Percentiles rank a stretch among this genome's conserved stretches.
Conservation (phyloP, 2,888 invertebrate species). For the Hypena proboscidalis region DNA sequence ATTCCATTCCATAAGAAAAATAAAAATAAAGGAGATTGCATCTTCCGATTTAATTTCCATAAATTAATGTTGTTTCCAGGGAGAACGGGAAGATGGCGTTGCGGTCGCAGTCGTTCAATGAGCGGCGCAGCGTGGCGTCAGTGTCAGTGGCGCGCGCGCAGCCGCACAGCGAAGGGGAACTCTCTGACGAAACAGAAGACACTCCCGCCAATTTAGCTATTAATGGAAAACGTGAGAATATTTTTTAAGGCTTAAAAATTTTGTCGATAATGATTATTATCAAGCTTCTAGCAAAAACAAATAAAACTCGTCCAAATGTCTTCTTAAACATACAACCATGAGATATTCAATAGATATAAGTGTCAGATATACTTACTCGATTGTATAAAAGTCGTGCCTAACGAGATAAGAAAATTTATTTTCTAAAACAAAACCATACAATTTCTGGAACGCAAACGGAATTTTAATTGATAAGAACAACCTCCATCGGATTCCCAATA, state of each 20-base stretch:
- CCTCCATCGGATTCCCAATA: constrained; percentile 17
- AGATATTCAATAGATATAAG: no score
- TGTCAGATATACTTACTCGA: no score
- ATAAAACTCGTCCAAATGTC: no score
- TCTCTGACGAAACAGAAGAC: constrained; percentile 73
- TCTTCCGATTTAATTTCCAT: constrained; percentile 46
- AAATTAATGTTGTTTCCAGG: constrained; percentile 60
- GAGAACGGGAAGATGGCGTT: constrained; percentile 82
- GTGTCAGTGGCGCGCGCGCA: constrained; percentile 70
- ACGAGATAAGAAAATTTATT: no score
- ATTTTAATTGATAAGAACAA: not conserved
- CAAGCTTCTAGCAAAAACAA: no score
- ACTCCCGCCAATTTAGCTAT: constrained; percentile 62
- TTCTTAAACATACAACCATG: no score
- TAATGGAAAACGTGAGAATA: constrained; percentile 68
- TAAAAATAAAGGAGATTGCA: constrained; percentile 36
- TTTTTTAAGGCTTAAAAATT: not conserved
- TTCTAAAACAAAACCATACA: no score
- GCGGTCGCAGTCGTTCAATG: constrained; percentile 82
- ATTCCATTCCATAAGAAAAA: constrained; percentile 31
- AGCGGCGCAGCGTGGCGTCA: constrained; percentile 65
- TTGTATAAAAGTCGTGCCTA: no score
- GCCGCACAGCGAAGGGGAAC: constrained; percentile 81
- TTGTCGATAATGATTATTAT: no score
- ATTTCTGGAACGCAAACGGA: no score